Evolutionary conservation across 53 echinoderm and acorn worm genomes (phyloP).

Genomic region (Hippasteria phrygiana): DNA sequence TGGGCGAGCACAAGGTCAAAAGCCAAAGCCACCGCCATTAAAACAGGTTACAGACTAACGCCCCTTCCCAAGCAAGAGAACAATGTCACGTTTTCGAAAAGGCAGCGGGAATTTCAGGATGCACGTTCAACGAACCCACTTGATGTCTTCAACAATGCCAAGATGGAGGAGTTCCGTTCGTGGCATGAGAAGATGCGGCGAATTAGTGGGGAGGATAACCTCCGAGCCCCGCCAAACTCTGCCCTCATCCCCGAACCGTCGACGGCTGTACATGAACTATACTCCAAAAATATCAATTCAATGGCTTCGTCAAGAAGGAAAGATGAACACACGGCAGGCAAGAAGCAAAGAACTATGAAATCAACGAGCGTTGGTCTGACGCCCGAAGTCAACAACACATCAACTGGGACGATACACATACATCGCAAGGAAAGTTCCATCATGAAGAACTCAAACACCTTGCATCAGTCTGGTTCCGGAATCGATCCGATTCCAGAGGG

Average conservation of each 20-base stretch:
- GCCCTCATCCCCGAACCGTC: background rate
- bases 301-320: background rate
- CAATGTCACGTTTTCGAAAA: background rate
- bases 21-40: background rate
- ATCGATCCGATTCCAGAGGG: background rate
- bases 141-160: constrained; percentile 24
- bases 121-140: background rate
- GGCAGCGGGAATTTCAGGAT: background rate
- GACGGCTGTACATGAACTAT: background rate
- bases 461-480: background rate
- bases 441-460: background rate
- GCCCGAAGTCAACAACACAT: background rate
- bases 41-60: background rate
- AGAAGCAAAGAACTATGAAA: constrained; percentile 21
- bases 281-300: too few relatives aligned
- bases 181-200: constrained; percentile 37
- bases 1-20: constrained; percentile 2
- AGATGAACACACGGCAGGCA: background rate
- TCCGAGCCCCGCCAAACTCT: constrained; percentile 38
- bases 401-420: background rate
- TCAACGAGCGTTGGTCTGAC: background rate
- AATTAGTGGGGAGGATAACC: background rate
- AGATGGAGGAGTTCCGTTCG: constrained; percentile 45
- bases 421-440: background rate
- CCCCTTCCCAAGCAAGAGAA: background rate